Conservation (phyloP, 2,888 invertebrate species). For the Frankliniella fusca region DNA sequence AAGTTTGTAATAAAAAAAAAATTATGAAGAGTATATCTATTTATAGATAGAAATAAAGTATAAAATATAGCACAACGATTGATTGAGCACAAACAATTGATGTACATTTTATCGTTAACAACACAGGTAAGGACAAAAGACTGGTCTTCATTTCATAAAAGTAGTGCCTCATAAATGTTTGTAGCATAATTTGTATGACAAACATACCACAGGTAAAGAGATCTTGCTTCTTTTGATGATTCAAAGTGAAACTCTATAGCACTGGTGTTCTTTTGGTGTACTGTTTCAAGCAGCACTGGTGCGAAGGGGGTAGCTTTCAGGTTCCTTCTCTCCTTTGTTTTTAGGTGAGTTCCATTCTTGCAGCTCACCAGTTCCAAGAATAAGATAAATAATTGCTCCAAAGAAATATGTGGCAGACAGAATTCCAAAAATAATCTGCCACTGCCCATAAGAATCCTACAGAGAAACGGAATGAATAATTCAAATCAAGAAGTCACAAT, state of each 20-base stretch:
- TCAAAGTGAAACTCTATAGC: not conserved
- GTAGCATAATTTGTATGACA: not conserved
- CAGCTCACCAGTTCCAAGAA: conserved; percentile 64
- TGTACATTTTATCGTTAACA: not conserved
- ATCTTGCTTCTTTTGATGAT: not conserved
- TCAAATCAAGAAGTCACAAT: conserved; percentile 28
- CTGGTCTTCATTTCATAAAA: not conserved
- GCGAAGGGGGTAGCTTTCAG: not conserved
- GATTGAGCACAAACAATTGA: not conserved
- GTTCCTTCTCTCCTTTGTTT: conserved; percentile 34
- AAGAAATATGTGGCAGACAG: conserved; percentile 65
- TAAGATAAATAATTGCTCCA: conserved; percentile 61
- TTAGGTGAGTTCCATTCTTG: conserved; percentile 52
- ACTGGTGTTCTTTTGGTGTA: not conserved
- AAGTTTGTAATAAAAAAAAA: not conserved
- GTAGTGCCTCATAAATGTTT: no score
- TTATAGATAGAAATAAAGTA: not conserved
- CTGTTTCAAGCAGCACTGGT: not conserved
- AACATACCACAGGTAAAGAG: not conserved
- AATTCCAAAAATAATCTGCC: conserved; percentile 80
- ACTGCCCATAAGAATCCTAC: conserved; percentile 68
- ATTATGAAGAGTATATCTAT: not conserved
- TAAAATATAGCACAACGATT: not conserved
- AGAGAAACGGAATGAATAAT: not conserved
- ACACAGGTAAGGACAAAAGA: not conserved